These are phyloP conservation scores for Drosophila bocki DNA, from an alignment of 1,140 invertebrate species.

Conservation along the genomic window DNA sequence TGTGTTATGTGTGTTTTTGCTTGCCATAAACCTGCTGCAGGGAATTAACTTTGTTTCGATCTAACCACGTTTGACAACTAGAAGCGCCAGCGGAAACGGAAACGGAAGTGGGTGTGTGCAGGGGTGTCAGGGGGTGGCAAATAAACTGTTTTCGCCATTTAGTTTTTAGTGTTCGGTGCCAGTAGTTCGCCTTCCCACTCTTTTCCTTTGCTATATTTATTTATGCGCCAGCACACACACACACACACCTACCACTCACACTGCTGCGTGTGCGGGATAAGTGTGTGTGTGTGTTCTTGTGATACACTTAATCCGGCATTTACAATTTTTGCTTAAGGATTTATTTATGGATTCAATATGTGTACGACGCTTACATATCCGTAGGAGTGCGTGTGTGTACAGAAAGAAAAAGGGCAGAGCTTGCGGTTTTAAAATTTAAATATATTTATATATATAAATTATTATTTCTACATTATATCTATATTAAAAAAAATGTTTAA, in stretches of 20 bases:
- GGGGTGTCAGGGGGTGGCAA: neutral
- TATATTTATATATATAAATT: no score
- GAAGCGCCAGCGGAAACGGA: constrained; percentile 30
- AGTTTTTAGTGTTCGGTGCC: constrained; percentile 62
- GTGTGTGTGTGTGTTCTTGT: constrained; percentile 49
- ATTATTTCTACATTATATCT: no score
- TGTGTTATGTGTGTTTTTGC: constrained; percentile 40
- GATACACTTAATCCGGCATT: constrained; percentile 83
- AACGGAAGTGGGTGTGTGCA: constrained; percentile 23
- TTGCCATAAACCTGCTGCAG: constrained; percentile 52
- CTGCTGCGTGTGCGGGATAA: constrained; percentile 1
- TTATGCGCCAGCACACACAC: constrained; percentile 45
- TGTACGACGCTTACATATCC: constrained; percentile 61
- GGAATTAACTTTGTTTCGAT: constrained; percentile 82
- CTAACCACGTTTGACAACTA: constrained; percentile 63
- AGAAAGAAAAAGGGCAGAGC: neutral
- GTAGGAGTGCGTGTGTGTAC: constrained; percentile 32
- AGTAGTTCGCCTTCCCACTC: constrained; percentile 1
- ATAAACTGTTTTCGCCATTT: constrained; percentile 66
- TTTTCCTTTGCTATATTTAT: constrained; percentile 36
- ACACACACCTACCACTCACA: constrained; percentile 8
- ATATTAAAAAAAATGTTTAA: neutral
- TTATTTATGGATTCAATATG: constrained; percentile 84
- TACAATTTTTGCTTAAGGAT: constrained; percentile 83
- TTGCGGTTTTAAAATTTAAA: neutral